Percentiles rank a stretch among this genome's conserved stretches.
These are phyloP conservation scores for Ornithoptera priamus DNA, from an alignment of 2,888 invertebrate species.

Conservation along the genomic window DNA sequence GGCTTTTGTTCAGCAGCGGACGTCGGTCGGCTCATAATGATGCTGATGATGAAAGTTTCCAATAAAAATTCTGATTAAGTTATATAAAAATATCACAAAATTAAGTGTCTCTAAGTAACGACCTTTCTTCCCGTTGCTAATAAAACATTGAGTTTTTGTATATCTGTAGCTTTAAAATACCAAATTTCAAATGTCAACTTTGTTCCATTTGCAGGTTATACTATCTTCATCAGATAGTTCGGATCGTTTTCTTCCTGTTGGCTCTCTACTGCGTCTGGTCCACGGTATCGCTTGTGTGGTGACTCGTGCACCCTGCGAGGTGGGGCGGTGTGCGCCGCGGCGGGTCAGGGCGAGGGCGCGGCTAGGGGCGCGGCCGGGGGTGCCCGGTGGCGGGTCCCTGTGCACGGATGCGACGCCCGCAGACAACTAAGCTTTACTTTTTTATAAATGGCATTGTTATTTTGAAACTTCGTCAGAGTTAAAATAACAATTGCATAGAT, in stretches of 20 bases:
- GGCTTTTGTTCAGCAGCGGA: too few species aligned
- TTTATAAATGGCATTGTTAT: slow-evolving; percentile 9
- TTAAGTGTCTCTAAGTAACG: too few species aligned
- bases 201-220: slow-evolving; percentile 70
- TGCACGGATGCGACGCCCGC: slow-evolving; percentile 25
- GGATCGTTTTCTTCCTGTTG: slow-evolving; percentile 55
- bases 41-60: too few species aligned
- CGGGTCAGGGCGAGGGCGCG: too few species aligned
- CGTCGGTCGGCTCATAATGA: too few species aligned
- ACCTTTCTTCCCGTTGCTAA: too few species aligned
- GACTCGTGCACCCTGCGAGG: background rate
- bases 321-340: background rate
- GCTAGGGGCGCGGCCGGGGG: background rate
- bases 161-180: too few species aligned
- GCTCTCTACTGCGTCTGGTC: slow-evolving; percentile 67
- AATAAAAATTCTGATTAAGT: too few species aligned
- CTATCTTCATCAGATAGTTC: slow-evolving; percentile 74
- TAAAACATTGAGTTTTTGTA: too few species aligned
- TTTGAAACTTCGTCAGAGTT: background rate
- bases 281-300: slow-evolving; percentile 47
- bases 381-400: slow-evolving; percentile 8
- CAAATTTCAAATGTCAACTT: background rate
- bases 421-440: slow-evolving; percentile 22
- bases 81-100: too few species aligned
- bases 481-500: slow-evolving; percentile 15